Conservation (phyloP, 2,113 vertebrate species). For the Acanthochromis polyacanthus region DNA sequence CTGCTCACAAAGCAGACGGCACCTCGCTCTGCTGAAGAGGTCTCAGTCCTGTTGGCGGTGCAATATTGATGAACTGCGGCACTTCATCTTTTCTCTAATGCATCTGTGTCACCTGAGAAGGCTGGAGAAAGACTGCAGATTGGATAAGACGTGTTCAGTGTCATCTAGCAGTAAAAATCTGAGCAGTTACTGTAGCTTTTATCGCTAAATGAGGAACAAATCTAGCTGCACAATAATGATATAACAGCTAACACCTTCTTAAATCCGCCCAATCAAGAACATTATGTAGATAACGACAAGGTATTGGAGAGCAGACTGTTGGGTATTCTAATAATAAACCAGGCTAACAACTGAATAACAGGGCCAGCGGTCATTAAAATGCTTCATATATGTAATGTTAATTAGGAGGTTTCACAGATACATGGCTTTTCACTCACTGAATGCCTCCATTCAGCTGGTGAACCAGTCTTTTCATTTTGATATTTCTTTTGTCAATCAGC, state of each 20-base stretch:
- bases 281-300: neutral
- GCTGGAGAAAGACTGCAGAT: neutral
- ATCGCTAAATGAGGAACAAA: no score
- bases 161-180: neutral
- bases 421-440: neutral
- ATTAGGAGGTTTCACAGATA: neutral
- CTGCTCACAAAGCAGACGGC: slow-evolving; percentile 21
- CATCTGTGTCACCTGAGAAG: neutral
- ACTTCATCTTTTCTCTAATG: slow-evolving; percentile 15
- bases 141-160: neutral
- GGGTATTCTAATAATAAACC: neutral
- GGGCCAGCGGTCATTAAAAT: neutral
- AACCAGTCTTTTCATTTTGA: neutral
- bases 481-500: neutral
- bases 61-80: slow-evolving; percentile 31
- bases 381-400: neutral
- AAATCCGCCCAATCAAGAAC: neutral
- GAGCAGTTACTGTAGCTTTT: neutral
- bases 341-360: neutral
- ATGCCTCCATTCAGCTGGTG: neutral
- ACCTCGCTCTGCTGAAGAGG: slow-evolving; percentile 14
- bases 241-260: neutral
- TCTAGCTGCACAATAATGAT: neutral
- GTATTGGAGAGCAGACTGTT: neutral
- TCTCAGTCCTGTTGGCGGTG: slow-evolving; percentile 4